phyloP scores from a whole-genome alignment of 1,140 invertebrate genomes.

The Calliopsis andreniformis region DNA sequence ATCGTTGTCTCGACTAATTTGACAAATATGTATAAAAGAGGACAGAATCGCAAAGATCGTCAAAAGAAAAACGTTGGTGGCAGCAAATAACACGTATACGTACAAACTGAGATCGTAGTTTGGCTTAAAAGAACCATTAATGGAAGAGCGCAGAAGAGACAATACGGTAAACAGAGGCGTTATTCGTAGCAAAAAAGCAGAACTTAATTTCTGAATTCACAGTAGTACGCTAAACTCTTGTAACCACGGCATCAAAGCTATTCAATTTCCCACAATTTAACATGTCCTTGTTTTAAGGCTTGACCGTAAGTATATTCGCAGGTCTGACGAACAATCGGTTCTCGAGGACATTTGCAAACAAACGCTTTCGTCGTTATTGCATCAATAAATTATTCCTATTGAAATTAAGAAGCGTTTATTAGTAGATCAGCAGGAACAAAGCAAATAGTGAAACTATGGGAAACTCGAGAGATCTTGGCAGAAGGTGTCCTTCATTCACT shows the following conservation, averaged over 20 bases:
- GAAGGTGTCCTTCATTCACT: not conserved
- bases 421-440: too few species aligned
- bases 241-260: constrained; percentile 51
- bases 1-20: not conserved
- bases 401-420: too few species aligned
- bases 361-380: not conserved
- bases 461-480: not conserved
- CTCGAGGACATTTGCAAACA: constrained; percentile 28
- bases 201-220: constrained; percentile 49
- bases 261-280: constrained; percentile 41
- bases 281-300: constrained; percentile 52
- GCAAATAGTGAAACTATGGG: too few species aligned
- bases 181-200: not conserved
- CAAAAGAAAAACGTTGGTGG: constrained; percentile 73
- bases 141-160: constrained; percentile 25
- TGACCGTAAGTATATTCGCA: constrained; percentile 60
- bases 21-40: constrained; percentile 35
- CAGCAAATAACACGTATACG: constrained; percentile 80
- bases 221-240: constrained; percentile 55
- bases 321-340: constrained; percentile 47
- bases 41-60: constrained; percentile 29
- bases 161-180: constrained; percentile 23
- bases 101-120: constrained; percentile 22
- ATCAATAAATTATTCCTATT: too few species aligned
- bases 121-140: too few species aligned